A percentile compares a stretch with the other conserved stretches of the same genome.
Evolutionary conservation across 2,113 vertebrate species (phyloP).

Genomic region (Dermatemys mawii): DNA sequence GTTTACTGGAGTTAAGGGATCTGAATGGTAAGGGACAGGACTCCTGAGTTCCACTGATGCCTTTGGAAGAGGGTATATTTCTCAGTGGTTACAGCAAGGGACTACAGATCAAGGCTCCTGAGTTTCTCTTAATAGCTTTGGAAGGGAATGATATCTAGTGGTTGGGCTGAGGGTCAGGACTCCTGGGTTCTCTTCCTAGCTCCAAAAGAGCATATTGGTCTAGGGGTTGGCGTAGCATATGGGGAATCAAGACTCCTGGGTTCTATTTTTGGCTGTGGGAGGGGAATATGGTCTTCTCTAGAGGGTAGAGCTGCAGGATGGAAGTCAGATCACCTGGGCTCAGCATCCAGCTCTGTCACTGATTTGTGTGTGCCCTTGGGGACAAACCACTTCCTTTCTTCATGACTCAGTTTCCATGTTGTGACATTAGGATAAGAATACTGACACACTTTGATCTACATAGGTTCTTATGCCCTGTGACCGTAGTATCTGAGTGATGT

Average conservation of each 20-base stretch:
- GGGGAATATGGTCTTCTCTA: background rate
- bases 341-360: background rate
- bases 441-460: background rate
- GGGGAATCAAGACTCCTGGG: background rate
- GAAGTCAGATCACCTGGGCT: background rate
- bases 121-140: background rate
- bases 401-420: background rate
- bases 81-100: background rate
- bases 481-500: background rate
- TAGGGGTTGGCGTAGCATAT: background rate
- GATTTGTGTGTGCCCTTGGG: background rate
- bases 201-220: background rate
- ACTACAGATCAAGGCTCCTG: background rate
- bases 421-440: background rate
- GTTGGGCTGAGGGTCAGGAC: background rate
- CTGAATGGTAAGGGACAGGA: background rate
- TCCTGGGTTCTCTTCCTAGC: background rate
- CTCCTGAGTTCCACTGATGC: background rate
- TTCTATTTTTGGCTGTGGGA: background rate
- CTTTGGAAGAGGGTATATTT: background rate
- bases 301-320: background rate
- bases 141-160: background rate
- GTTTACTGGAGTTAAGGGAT: background rate
- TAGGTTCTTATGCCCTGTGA: background rate
- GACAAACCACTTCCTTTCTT: background rate